phyloP scores from a whole-genome alignment of 2,888 invertebrate species.

The Gari tellinella region DNA sequence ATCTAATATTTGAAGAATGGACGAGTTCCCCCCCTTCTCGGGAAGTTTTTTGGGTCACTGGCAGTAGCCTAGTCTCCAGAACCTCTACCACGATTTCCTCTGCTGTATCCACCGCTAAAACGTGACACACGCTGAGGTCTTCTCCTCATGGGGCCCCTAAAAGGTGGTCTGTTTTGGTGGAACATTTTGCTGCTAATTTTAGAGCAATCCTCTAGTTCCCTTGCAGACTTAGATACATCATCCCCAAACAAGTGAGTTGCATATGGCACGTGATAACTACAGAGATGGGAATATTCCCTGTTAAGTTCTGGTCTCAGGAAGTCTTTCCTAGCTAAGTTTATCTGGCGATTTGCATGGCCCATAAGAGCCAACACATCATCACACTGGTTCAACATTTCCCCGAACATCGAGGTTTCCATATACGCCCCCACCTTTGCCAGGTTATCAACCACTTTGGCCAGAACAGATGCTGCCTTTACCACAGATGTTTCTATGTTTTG shows the following conservation, averaged over 20 bases:
- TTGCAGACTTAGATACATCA: constrained; percentile 4
- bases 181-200: constrained; percentile 4
- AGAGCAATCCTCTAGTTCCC: constrained; percentile 11
- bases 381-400: constrained; percentile 6
- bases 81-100: background rate
- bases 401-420: constrained; percentile 1
- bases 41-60: constrained; percentile 17
- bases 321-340: constrained; percentile 8
- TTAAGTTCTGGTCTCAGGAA: constrained; percentile 11
- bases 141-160: background rate
- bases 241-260: constrained; percentile 5
- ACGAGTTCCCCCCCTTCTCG: constrained; percentile 5
- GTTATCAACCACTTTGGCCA: constrained; percentile 29
- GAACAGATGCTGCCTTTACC: constrained; percentile 26
- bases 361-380: constrained; percentile 23
- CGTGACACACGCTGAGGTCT: too few relatives aligned
- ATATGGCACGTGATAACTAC: constrained; percentile 7
- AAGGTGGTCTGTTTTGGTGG: background rate
- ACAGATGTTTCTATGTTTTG: constrained; percentile 24
- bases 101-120: background rate
- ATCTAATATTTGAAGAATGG: background rate
- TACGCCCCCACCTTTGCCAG: too few relatives aligned
- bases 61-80: too few relatives aligned
- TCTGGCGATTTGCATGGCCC: constrained; percentile 28
- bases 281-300: constrained; percentile 7